These are phyloP conservation scores for Vespertilio murinus DNA, from an alignment of 2,797 vertebrate genomes.

Conservation along the genomic window DNA sequence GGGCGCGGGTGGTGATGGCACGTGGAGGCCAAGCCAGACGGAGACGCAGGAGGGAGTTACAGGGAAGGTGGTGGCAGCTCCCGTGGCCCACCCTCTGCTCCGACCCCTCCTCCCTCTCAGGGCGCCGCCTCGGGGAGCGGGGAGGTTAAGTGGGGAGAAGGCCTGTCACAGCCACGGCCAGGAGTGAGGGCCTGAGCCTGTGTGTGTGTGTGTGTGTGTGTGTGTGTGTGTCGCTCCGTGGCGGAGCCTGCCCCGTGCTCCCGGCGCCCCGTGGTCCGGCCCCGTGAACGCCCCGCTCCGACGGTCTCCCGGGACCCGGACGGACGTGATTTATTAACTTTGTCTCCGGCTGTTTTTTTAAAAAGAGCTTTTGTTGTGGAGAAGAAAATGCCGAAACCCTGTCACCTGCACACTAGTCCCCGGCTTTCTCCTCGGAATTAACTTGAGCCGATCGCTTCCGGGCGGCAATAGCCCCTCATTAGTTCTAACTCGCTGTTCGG, in stretches of 20 bases:
- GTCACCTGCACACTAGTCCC: constrained; percentile 53
- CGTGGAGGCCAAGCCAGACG: not conserved
- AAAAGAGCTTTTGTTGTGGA: constrained; percentile 36
- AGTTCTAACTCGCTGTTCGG: constrained; percentile 69
- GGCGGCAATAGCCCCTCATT: constrained; percentile 61
- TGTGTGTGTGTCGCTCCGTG: too few species aligned
- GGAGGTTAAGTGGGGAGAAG: not conserved
- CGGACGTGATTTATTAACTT: constrained; percentile 53
- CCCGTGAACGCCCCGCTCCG: not conserved
- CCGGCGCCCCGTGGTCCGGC: not conserved
- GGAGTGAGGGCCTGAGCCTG: not conserved
- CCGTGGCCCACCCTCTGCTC: too few species aligned
- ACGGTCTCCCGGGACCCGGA: not conserved
- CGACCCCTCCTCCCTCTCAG: not conserved
- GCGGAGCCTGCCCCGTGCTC: not conserved
- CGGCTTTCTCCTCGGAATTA: constrained; percentile 48
- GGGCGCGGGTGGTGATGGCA: too few species aligned
- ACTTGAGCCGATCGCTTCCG: constrained; percentile 58
- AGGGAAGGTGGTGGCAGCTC: too few species aligned
- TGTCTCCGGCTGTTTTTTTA: not conserved
- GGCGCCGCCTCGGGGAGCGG: not conserved
- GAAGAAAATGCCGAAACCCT: constrained; percentile 51
- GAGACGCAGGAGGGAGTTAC: not conserved
- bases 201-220: too few species aligned
- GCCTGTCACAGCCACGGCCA: not conserved